phyloP scores from a whole-genome alignment of 2,113 vertebrate genomes.

The Acrocephalus arundinaceus region DNA sequence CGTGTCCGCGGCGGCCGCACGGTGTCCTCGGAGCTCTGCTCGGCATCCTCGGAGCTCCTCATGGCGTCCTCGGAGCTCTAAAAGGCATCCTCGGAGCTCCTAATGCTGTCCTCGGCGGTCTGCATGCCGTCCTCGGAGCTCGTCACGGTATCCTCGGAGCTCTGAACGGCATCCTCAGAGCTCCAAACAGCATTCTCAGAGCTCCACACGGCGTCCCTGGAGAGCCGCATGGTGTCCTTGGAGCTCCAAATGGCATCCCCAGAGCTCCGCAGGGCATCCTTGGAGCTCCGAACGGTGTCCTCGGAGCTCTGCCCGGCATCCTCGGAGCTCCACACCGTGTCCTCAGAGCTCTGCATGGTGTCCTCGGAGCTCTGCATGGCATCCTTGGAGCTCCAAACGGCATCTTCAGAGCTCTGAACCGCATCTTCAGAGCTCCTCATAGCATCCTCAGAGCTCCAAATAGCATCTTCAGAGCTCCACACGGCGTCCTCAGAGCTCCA shows the following conservation, averaged over 20 bases:
- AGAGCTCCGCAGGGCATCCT: accelerated
- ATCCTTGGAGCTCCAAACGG: not conserved
- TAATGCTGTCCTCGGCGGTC: not conserved
- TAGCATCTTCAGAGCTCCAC: not conserved
- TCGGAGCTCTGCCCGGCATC: too few relatives aligned
- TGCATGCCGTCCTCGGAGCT: accelerated
- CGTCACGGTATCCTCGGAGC: accelerated
- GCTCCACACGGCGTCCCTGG: accelerated
- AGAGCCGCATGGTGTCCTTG: not conserved
- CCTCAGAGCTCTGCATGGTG: too few relatives aligned
- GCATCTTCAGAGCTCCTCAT: too few relatives aligned
- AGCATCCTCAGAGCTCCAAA: too few relatives aligned
- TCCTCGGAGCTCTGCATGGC: not conserved
- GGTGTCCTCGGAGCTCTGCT: not conserved
- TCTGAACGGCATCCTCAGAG: accelerated
- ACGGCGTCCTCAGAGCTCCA: too few relatives aligned
- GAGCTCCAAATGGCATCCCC: too few relatives aligned
- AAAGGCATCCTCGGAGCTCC: not conserved
- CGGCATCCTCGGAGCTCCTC: not conserved
- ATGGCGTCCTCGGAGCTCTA: not conserved
- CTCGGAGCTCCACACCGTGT: too few relatives aligned
- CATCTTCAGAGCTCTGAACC: too few relatives aligned
- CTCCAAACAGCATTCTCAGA: too few relatives aligned
- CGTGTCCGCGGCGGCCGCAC: not conserved
- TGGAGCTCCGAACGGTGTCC: not conserved